Evolutionary conservation across 2,113 vertebrate genomes (phyloP).

Genomic region (Cheilinus undulatus): DNA sequence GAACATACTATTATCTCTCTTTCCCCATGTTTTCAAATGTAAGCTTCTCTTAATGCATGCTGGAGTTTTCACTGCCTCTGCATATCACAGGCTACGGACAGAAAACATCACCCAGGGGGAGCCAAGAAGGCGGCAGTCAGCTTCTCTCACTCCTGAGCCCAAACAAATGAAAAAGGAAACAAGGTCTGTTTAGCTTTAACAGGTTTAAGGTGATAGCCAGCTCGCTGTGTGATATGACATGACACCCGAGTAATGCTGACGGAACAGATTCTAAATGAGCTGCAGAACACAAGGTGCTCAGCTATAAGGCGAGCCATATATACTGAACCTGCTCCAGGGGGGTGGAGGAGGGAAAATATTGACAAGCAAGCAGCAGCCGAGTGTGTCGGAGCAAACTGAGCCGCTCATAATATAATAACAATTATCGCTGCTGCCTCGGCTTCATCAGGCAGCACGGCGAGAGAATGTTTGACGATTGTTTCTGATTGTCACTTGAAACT

Average conservation of each 20-base stretch:
- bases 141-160: constrained; percentile 5
- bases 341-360: constrained; percentile 47
- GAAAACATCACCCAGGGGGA: constrained; percentile 4
- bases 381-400: constrained; percentile 57
- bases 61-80: background rate
- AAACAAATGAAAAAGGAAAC: constrained; percentile 38
- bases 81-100: background rate
- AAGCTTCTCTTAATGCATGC: constrained; percentile 12
- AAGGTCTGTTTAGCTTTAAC: constrained; percentile 31
- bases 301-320: constrained; percentile 33
- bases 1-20: constrained; percentile 11
- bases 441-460: constrained; percentile 34
- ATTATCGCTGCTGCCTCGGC: constrained; percentile 60
- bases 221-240: constrained; percentile 23
- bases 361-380: constrained; percentile 59
- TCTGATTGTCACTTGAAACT: constrained; percentile 56
- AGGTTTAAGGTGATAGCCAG: constrained; percentile 44
- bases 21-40: constrained; percentile 13
- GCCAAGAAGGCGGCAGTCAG: background rate
- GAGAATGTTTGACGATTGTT: constrained; percentile 21
- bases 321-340: constrained; percentile 42
- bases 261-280: constrained; percentile 54
- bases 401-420: constrained; percentile 57
- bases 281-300: constrained; percentile 34
- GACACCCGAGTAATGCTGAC: constrained; percentile 53